Evolutionary conservation across 1,140 invertebrate species (phyloP).

Genomic region (Anoplophora glabripennis): DNA sequence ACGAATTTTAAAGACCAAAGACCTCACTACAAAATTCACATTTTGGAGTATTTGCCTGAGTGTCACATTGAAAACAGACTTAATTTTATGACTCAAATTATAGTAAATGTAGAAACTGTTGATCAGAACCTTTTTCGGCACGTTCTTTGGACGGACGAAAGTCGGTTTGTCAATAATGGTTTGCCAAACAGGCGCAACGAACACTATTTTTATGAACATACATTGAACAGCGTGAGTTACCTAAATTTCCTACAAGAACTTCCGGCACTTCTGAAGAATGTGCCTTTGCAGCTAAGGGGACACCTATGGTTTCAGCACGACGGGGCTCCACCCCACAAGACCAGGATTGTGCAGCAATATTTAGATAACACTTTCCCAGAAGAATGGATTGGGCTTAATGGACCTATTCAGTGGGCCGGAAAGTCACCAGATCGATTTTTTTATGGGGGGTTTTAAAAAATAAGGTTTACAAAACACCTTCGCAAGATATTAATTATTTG

Average conservation of each 20-base stretch:
- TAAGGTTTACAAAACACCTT: not conserved
- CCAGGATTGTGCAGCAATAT: slow-evolving; percentile 1
- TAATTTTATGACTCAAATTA: too few species aligned
- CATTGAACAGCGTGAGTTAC: not conserved
- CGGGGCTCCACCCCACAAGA: slow-evolving; percentile 9
- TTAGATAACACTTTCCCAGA: slow-evolving; percentile 2
- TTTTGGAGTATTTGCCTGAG: too few species aligned
- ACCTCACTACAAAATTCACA: too few species aligned
- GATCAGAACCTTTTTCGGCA: too few species aligned
- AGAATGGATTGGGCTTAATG: slow-evolving; percentile 10
- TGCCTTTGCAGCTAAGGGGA: slow-evolving; percentile 3
- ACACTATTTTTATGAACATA: slow-evolving; percentile 12
- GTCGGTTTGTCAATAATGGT: too few species aligned
- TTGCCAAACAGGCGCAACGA: too few species aligned
- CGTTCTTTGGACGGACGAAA: too few species aligned
- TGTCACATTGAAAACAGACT: too few species aligned
- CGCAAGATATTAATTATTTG: too few species aligned
- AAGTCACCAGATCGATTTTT: slow-evolving; percentile 1
- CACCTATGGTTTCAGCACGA: slow-evolving; percentile 10
- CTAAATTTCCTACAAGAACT: slow-evolving; percentile 12
- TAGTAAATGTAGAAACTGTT: too few species aligned
- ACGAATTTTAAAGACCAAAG: too few species aligned
- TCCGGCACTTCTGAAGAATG: not conserved
- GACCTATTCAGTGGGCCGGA: slow-evolving; percentile 7
- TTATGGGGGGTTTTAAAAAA: slow-evolving; percentile 5